Evolutionary conservation across 2,113 vertebrate species (phyloP).

Genomic region (Acinonyx jubatus): DNA sequence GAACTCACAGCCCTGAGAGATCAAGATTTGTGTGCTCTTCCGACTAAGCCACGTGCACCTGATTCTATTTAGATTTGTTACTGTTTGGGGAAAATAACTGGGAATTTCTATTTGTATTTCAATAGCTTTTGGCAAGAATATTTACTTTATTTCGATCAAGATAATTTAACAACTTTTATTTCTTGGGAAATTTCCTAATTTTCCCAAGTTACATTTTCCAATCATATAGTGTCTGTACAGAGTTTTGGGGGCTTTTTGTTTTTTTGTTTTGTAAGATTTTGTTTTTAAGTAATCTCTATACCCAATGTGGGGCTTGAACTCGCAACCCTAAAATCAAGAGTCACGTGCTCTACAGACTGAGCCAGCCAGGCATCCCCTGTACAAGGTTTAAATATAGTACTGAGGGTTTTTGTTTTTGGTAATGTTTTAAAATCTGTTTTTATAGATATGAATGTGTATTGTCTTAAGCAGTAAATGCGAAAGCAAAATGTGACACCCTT

Average conservation of each 20-base stretch:
- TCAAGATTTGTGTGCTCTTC: neutral
- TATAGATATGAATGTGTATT: neutral
- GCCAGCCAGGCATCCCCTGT: neutral
- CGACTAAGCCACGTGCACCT: neutral
- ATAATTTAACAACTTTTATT: constrained; percentile 25
- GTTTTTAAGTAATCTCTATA: neutral
- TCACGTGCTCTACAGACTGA: neutral
- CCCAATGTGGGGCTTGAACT: neutral
- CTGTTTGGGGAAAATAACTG: neutral
- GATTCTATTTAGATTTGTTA: neutral
- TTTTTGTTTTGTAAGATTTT: neutral
- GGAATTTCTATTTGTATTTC: constrained; percentile 3
- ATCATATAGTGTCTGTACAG: neutral
- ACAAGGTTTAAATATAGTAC: neutral
- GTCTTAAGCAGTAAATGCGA: neutral
- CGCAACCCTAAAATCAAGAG: neutral
- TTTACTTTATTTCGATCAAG: neutral
- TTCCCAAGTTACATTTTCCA: constrained; percentile 9
- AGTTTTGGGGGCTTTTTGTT: no score
- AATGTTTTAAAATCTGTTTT: neutral
- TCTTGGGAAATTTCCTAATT: constrained; percentile 31
- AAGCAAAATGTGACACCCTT: neutral
- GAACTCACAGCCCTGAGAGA: neutral
- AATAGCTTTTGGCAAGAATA: neutral
- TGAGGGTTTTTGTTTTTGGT: neutral